Evolutionary conservation across 2,797 vertebrate genomes (phyloP).

Genomic region (Poeciliopsis paucimaculata): DNA sequence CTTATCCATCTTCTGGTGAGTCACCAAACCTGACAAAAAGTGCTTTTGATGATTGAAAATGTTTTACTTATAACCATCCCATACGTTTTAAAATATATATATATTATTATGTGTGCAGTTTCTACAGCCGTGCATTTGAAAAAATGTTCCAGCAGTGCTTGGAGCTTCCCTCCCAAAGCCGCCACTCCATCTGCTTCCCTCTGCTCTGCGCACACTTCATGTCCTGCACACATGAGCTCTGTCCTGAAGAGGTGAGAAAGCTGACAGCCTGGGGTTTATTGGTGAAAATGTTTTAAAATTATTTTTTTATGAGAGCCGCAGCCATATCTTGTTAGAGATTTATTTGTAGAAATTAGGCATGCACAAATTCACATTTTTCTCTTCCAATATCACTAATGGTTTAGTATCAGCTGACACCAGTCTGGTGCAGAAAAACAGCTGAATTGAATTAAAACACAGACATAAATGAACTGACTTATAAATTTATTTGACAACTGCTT

Average conservation of each 20-base stretch:
- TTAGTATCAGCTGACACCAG: too few species aligned
- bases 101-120: constrained; percentile 77
- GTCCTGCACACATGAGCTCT: constrained; percentile 98
- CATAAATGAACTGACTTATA: too few species aligned
- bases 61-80: background rate
- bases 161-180: constrained; percentile 97
- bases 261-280: background rate
- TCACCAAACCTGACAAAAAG: background rate
- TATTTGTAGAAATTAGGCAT: too few species aligned
- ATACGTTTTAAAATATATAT: background rate
- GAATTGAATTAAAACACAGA: too few species aligned
- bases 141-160: constrained; percentile 99
- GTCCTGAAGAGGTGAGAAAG: constrained; percentile 92
- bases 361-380: too few species aligned
- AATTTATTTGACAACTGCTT: too few species aligned
- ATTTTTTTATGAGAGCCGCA: too few species aligned
- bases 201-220: constrained; percentile 99
- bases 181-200: constrained; percentile 97
- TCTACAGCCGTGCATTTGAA: constrained; percentile 99
- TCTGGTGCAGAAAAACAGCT: too few species aligned
- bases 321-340: too few species aligned
- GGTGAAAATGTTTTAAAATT: background rate
- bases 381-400: too few species aligned
- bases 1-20: constrained; percentile 97
- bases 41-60: background rate